Conservation (phyloP, 1,140 invertebrate genomes). For the Drosophila triauraria region DNA sequence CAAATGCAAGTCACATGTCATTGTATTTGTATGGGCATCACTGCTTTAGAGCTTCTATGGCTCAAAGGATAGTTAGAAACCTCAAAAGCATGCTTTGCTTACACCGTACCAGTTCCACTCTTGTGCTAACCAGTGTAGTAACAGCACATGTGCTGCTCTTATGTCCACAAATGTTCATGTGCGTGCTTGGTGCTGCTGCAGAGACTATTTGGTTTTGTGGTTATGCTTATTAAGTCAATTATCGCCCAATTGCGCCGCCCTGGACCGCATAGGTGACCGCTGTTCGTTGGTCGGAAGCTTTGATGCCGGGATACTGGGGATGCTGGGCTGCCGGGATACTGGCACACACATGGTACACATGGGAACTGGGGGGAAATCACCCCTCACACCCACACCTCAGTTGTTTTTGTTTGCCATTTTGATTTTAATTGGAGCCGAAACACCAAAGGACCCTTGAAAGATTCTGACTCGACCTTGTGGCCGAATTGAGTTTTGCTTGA, state of each 20-base stretch:
- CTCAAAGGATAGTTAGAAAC: neutral
- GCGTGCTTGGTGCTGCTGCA: constrained; percentile 25
- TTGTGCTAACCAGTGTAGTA: constrained; percentile 24
- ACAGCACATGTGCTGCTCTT: constrained; percentile 12
- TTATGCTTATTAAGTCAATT: constrained; percentile 82
- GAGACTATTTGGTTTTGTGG: constrained; percentile 73
- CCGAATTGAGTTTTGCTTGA: neutral
- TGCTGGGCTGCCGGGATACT: neutral
- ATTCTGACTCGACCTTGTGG: constrained; percentile 14
- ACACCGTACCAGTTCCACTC: neutral
- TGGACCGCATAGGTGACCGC: constrained; percentile 44
- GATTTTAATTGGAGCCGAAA: constrained; percentile 71
- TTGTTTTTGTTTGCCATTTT: constrained; percentile 72
- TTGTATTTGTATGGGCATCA: no score
- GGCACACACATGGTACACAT: no score
- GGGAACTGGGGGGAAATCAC: neutral
- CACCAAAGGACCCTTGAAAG: constrained; percentile 32
- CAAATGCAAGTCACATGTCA: no score
- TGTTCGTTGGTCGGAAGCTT: constrained; percentile 17
- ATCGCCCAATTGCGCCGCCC: constrained; percentile 70
- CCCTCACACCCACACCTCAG: constrained; percentile 4
- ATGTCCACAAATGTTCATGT: constrained; percentile 40
- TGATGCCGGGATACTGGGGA: constrained; percentile 5
- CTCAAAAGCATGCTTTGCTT: no score
- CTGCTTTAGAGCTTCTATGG: neutral